phyloP scores from a whole-genome alignment of 1,140 invertebrate species.

The Drosophila santomea region DNA sequence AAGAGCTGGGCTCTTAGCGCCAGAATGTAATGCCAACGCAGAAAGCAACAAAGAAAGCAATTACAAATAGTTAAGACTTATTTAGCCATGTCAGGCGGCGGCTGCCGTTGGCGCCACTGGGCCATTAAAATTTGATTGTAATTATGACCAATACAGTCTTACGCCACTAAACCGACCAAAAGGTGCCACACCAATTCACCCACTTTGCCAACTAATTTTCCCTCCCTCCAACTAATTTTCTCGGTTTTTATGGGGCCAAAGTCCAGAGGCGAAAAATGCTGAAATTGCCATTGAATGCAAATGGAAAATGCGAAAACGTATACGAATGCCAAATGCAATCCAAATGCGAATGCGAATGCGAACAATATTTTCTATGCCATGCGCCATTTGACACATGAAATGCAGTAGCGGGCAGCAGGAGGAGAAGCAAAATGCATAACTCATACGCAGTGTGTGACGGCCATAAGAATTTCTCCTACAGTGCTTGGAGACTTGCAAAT shows the following conservation, averaged over 20 bases:
- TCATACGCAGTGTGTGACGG: slow-evolving; percentile 78
- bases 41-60: slow-evolving; percentile 20
- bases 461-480: slow-evolving; percentile 23
- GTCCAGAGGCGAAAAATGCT: slow-evolving; percentile 65
- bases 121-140: slow-evolving; percentile 48
- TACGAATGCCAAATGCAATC: slow-evolving; percentile 31
- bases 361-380: slow-evolving; percentile 73
- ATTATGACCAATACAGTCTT: slow-evolving; percentile 40
- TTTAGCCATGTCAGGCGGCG: slow-evolving; percentile 48
- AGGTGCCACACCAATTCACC: slow-evolving; percentile 59
- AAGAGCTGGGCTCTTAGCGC: background rate
- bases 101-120: slow-evolving; percentile 56
- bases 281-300: slow-evolving; percentile 67
- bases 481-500: background rate
- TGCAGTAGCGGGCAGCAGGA: slow-evolving; percentile 12
- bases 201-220: slow-evolving; percentile 35
- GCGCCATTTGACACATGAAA: slow-evolving; percentile 72
- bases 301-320: slow-evolving; percentile 48
- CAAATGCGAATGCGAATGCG: slow-evolving; percentile 41
- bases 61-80: slow-evolving; percentile 42
- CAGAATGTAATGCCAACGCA: background rate
- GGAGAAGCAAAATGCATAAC: slow-evolving; percentile 48
- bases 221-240: background rate
- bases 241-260: slow-evolving; percentile 66
- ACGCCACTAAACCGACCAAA: slow-evolving; percentile 11